Percentiles rank a stretch among this genome's conserved stretches.
phyloP scores from a whole-genome alignment of 2,797 vertebrate species.

The Pipistrellus nathusii region DNA sequence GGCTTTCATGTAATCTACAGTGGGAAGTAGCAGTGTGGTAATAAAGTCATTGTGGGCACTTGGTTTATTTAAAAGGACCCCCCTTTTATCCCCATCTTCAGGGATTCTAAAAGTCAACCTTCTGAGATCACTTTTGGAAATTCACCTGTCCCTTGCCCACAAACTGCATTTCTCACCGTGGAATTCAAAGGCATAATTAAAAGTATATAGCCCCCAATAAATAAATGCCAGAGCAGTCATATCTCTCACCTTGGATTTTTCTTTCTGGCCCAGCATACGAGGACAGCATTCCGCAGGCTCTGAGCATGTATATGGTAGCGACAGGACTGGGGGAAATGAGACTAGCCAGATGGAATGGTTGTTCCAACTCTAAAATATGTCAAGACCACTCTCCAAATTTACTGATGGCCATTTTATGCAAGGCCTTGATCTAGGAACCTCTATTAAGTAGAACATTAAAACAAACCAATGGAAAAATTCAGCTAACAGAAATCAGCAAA shows the following conservation, averaged over 20 bases:
- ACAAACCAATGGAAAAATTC: background rate
- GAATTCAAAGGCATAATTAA: slow-evolving; percentile 76
- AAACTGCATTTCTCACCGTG: slow-evolving; percentile 63
- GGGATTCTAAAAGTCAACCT: slow-evolving; percentile 83
- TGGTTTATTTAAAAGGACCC: slow-evolving; percentile 86
- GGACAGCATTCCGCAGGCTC: slow-evolving; percentile 48
- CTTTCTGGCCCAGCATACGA: background rate
- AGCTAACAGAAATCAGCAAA: background rate
- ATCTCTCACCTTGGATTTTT: slow-evolving; percentile 42
- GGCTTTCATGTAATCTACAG: slow-evolving; percentile 85
- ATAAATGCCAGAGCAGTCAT: slow-evolving; percentile 55
- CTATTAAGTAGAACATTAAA: background rate
- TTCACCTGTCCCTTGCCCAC: slow-evolving; percentile 55
- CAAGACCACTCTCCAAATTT: background rate
- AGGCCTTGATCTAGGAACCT: background rate
- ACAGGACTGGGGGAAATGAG: background rate
- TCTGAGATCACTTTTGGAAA: slow-evolving; percentile 78
- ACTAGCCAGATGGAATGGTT: background rate
- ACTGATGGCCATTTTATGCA: background rate
- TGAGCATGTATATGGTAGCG: background rate
- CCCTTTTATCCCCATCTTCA: slow-evolving; percentile 78
- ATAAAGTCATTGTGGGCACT: slow-evolving; percentile 88
- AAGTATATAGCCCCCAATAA: slow-evolving; percentile 68
- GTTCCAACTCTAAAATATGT: background rate
- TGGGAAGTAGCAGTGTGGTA: slow-evolving; percentile 83